These are phyloP conservation scores for Oryzias javanicus DNA, from an alignment of 2,113 vertebrate species.

Conservation along the genomic window DNA sequence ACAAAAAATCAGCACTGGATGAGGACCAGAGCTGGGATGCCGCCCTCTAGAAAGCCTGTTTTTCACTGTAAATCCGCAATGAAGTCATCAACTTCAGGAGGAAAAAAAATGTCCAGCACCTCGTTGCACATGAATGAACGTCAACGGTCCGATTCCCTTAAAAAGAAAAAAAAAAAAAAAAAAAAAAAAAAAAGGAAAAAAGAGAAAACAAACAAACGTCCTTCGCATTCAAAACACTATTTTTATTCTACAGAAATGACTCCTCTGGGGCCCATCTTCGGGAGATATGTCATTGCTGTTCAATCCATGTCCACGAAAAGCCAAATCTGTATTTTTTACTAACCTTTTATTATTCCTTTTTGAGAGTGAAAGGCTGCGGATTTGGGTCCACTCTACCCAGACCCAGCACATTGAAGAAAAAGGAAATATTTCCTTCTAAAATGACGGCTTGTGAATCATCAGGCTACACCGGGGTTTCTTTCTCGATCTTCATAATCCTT, in stretches of 20 bases:
- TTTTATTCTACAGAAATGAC: constrained; percentile 51
- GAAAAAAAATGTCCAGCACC: constrained; percentile 49
- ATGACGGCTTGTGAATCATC: constrained; percentile 76
- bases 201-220: too few species aligned
- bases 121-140: constrained; percentile 52
- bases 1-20: constrained; percentile 28
- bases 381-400: constrained; percentile 27
- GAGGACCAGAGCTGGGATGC: constrained; percentile 50
- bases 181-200: too few species aligned
- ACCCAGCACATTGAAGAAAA: constrained; percentile 38
- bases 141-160: constrained; percentile 39
- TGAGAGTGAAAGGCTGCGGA: constrained; percentile 7
- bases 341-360: not conserved
- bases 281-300: constrained; percentile 57
- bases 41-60: constrained; percentile 62
- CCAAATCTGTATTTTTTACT: constrained; percentile 28
- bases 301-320: constrained; percentile 55
- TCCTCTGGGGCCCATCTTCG: constrained; percentile 65
- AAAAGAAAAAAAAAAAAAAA: too few species aligned
- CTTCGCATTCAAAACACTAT: too few species aligned
- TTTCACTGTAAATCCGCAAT: constrained; percentile 73
- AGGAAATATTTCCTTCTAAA: constrained; percentile 72
- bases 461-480: constrained; percentile 51
- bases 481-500: constrained; percentile 41
- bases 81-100: constrained; percentile 66